These are phyloP conservation scores for Patiria pectinifera DNA, from an alignment of 53 echinoderm and acorn worm species.

Conservation along the genomic window DNA sequence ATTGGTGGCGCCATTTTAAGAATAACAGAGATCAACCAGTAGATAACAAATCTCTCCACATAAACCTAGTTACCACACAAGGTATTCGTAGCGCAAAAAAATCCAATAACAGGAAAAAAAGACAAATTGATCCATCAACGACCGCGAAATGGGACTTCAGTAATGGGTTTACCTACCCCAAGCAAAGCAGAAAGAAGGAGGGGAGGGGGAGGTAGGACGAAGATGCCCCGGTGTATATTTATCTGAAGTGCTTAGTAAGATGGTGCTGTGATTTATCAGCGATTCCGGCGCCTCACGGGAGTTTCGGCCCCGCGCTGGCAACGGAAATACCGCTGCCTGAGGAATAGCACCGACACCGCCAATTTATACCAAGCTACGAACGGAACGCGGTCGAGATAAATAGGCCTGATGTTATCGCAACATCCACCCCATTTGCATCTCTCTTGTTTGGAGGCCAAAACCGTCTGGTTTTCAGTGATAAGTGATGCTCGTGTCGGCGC, in stretches of 20 bases:
- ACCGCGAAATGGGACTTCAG: not conserved
- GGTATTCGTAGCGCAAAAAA: not conserved
- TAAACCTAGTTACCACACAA: not conserved
- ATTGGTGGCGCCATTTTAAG: not conserved
- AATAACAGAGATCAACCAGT: not conserved
- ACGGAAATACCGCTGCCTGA: not conserved
- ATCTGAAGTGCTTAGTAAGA: constrained; percentile 1
- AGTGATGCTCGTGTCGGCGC: constrained; percentile 3
- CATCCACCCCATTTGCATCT: not conserved
- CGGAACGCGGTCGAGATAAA: not conserved
- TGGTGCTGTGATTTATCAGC: constrained; percentile 3
- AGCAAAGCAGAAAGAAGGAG: not conserved
- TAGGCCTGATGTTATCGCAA: constrained; percentile 4
- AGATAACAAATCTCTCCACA: not conserved
- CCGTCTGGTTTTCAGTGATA: not conserved
- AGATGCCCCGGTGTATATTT: constrained; percentile 1
- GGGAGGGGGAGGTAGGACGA: not conserved
- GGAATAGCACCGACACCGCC: not conserved
- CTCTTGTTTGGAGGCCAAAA: constrained; percentile 6
- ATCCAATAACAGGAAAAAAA: not conserved
- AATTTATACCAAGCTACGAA: not conserved
- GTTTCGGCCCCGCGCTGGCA: not conserved
- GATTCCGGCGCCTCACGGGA: constrained; percentile 14
- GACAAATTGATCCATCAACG: constrained; percentile 6
- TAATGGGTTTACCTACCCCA: constrained; percentile 11